A percentile compares a stretch with the other conserved stretches of the same genome.
These are phyloP conservation scores for Hipposideros armiger DNA, from an alignment of 2,113 vertebrate genomes.

Conservation along the genomic window DNA sequence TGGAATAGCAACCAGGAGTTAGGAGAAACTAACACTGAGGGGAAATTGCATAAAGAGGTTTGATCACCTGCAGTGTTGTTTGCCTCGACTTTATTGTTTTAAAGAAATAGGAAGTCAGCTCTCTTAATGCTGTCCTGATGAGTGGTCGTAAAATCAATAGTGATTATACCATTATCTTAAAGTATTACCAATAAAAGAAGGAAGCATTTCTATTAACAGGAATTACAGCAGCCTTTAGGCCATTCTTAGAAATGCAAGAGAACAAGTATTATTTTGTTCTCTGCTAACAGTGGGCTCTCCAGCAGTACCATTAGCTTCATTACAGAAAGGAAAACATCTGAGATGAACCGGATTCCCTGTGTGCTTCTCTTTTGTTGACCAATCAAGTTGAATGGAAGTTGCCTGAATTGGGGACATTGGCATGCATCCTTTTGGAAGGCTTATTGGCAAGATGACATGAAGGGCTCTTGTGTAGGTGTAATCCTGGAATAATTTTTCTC, in stretches of 20 bases:
- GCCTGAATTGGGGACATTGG: constrained; percentile 45
- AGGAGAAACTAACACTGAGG: neutral
- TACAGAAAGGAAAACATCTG: neutral
- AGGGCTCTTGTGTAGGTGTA: neutral
- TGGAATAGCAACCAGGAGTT: neutral
- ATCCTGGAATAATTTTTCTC: constrained; percentile 61
- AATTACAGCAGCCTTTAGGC: constrained; percentile 51
- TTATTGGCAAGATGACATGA: constrained; percentile 61
- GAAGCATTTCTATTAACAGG: constrained; percentile 41
- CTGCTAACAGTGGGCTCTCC: neutral
- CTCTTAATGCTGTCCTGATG: neutral
- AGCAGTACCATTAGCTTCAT: neutral
- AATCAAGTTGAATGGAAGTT: neutral
- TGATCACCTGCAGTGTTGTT: neutral
- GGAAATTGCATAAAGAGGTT: neutral
- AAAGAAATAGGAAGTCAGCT: neutral
- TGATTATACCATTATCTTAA: constrained; percentile 40
- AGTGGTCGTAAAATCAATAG: constrained; percentile 36
- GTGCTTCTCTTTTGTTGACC: neutral
- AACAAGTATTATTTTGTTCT: neutral
- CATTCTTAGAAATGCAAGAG: neutral
- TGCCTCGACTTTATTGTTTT: neutral
- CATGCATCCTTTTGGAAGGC: constrained; percentile 1
- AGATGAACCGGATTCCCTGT: neutral
- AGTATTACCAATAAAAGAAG: constrained; percentile 14